These are phyloP conservation scores for Gallirallus australis DNA, from an alignment of 2,797 vertebrate genomes.

Conservation along the genomic window DNA sequence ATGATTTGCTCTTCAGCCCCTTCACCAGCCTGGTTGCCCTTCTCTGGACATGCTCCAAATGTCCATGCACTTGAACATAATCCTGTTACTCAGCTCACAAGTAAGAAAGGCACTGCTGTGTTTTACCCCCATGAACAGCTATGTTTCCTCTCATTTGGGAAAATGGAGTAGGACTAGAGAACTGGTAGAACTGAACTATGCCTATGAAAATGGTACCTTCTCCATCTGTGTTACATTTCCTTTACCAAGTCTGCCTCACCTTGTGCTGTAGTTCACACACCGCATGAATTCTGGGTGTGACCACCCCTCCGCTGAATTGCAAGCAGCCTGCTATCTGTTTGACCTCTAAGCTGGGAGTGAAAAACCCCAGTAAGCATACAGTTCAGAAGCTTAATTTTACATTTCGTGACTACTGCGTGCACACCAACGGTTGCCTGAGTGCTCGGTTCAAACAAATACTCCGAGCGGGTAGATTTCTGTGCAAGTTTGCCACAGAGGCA, in stretches of 20 bases:
- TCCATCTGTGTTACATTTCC: background rate
- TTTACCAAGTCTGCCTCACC: background rate
- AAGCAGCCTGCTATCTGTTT: background rate
- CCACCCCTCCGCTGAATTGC: background rate
- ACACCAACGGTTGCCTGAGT: background rate
- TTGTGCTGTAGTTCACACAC: background rate
- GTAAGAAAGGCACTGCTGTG: rapidly evolving
- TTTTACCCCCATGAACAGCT: background rate
- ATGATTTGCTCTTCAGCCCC: too few species aligned
- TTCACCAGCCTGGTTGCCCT: too few species aligned
- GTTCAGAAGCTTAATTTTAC: background rate
- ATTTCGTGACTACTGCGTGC: background rate
- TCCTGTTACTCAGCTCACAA: background rate
- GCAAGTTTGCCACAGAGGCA: background rate
- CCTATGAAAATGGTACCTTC: background rate
- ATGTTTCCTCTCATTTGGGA: background rate
- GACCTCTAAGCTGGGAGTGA: background rate
- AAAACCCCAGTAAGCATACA: background rate
- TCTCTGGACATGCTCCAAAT: too few species aligned
- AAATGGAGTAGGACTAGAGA: background rate
- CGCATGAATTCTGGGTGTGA: background rate
- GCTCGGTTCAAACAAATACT: background rate
- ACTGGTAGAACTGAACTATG: background rate
- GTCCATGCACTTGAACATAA: background rate
- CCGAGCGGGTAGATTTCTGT: background rate